These are phyloP conservation scores for Gephyroberyx darwinii DNA, from an alignment of 2,797 vertebrate genomes.

Conservation along the genomic window DNA sequence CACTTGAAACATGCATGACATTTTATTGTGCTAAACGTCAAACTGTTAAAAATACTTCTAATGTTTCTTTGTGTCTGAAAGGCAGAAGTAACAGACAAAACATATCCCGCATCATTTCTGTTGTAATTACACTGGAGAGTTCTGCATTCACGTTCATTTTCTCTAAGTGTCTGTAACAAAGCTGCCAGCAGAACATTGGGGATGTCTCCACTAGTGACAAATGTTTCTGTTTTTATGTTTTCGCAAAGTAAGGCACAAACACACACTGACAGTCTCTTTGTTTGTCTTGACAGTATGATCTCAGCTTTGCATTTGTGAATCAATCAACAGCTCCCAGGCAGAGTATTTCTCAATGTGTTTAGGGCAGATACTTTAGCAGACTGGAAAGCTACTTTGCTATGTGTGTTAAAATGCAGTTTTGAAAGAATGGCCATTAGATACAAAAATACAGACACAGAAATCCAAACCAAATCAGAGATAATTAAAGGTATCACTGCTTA, in stretches of 20 bases:
- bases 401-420: background rate
- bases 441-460: background rate
- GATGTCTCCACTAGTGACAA: slow-evolving; percentile 51
- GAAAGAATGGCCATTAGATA: slow-evolving; percentile 21
- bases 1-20: background rate
- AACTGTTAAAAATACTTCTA: background rate
- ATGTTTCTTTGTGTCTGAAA: slow-evolving; percentile 13
- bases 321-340: slow-evolving; percentile 58
- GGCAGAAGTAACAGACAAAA: slow-evolving; percentile 19
- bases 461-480: slow-evolving; percentile 9
- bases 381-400: background rate
- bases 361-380: slow-evolving; percentile 37
- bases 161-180: slow-evolving; percentile 34
- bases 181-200: slow-evolving; percentile 40
- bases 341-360: slow-evolving; percentile 46
- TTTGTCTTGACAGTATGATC: slow-evolving; percentile 63
- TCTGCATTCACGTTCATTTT: slow-evolving; percentile 40
- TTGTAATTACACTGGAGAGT: slow-evolving; percentile 47
- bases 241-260: slow-evolving; percentile 49
- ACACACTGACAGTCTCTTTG: slow-evolving; percentile 57
- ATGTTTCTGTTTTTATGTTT: slow-evolving; percentile 54
- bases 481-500: slow-evolving; percentile 4
- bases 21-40: slow-evolving; percentile 18
- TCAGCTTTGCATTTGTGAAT: slow-evolving; percentile 55
- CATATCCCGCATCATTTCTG: slow-evolving; percentile 16